Percentiles rank a stretch among this genome's conserved stretches.
phyloP scores from a whole-genome alignment of 1,140 invertebrate genomes.

The Zaprionus kolodkinae region DNA sequence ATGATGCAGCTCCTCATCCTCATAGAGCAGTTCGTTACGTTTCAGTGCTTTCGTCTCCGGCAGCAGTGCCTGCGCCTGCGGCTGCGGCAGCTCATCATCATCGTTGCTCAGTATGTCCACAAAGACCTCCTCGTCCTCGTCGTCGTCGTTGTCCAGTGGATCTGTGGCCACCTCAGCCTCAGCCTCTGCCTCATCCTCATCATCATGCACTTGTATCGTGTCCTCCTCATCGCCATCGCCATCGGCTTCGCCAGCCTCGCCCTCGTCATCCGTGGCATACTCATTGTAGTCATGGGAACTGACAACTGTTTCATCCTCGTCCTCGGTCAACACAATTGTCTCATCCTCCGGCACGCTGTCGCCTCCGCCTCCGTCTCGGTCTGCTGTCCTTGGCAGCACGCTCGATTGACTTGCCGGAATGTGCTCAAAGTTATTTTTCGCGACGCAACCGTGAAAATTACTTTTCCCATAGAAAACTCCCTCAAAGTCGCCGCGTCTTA shows the following conservation, averaged over 20 bases:
- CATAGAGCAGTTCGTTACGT: slow-evolving; percentile 75
- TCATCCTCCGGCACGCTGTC: slow-evolving; percentile 69
- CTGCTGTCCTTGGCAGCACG: slow-evolving; percentile 35
- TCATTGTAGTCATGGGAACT: slow-evolving; percentile 83
- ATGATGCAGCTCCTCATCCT: slow-evolving; percentile 77
- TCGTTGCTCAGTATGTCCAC: slow-evolving; percentile 71
- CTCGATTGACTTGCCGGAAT: slow-evolving; percentile 80
- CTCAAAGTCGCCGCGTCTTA: slow-evolving; percentile 44
- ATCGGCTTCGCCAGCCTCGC: slow-evolving; percentile 45
- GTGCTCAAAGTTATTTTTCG: slow-evolving; percentile 74
- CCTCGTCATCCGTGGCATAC: slow-evolving; percentile 62
- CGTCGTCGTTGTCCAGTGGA: slow-evolving; percentile 20
- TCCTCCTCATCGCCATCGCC: slow-evolving; percentile 59
- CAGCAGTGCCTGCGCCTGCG: slow-evolving; percentile 30
- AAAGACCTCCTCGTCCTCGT: slow-evolving; percentile 67
- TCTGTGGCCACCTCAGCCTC: neutral
- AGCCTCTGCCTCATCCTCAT: slow-evolving; percentile 48
- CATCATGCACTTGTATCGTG: slow-evolving; percentile 52
- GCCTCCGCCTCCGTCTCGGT: slow-evolving; percentile 41
- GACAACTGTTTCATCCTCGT: slow-evolving; percentile 83
- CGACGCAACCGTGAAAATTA: slow-evolving; percentile 84
- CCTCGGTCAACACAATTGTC: slow-evolving; percentile 83
- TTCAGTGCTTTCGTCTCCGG: slow-evolving; percentile 60
- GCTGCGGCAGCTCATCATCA: slow-evolving; percentile 50
- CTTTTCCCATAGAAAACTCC: slow-evolving; percentile 72